These are phyloP conservation scores for Hypomecis atomaria DNA, from an alignment of 2,888 invertebrate species.

Conservation along the genomic window DNA sequence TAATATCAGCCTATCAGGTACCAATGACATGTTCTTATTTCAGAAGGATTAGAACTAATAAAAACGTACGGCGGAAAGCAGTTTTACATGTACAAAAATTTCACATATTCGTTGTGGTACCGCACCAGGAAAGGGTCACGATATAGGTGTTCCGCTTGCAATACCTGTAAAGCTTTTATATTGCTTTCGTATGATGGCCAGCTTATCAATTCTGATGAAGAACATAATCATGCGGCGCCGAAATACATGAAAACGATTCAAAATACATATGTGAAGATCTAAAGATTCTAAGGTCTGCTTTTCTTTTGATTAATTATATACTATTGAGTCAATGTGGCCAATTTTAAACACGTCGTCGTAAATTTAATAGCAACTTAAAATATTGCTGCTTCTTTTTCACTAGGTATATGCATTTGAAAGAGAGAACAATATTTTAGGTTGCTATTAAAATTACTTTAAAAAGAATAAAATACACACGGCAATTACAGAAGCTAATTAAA, in stretches of 20 bases:
- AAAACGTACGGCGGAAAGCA: constrained; percentile 27
- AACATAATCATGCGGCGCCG: constrained; percentile 39
- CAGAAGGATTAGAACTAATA: constrained; percentile 5
- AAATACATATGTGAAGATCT: constrained; percentile 31
- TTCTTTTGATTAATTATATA: no score
- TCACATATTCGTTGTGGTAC: constrained; percentile 43
- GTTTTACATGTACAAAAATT: constrained; percentile 45
- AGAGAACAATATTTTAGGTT: no score
- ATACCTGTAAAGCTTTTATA: constrained; percentile 41
- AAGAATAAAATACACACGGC: no score
- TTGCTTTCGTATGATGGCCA: constrained; percentile 27
- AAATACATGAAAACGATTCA: constrained; percentile 29
- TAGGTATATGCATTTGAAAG: no score
- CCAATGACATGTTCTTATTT: not conserved
- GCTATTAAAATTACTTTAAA: no score
- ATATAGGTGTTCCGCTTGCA: constrained; percentile 42
- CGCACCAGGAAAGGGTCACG: constrained; percentile 27
- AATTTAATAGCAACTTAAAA: no score
- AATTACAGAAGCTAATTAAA: no score
- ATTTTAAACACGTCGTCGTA: no score
- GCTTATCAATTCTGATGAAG: constrained; percentile 25
- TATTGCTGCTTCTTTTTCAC: no score
- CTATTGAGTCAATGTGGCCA: no score
- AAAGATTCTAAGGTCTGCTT: not conserved
- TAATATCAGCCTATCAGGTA: not conserved